phyloP scores from a whole-genome alignment of 92 coral and sea anemone species.

The Porites divaricata region DNA sequence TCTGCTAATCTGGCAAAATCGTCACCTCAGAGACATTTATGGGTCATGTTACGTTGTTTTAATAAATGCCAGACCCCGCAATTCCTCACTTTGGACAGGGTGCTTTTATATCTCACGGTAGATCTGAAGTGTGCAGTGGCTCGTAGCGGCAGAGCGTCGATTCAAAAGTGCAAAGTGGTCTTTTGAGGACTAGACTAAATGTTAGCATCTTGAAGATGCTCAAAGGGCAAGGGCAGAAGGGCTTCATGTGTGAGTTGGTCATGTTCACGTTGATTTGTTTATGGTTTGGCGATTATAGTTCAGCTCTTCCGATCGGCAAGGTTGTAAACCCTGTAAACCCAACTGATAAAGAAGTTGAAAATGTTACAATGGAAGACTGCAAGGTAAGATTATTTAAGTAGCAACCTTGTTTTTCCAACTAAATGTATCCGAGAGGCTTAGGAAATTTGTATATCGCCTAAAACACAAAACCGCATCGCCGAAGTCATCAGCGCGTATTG shows the following conservation, averaged over 20 bases:
- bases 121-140: not conserved
- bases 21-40: not conserved
- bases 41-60: conserved; percentile 22
- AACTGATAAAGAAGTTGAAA: not conserved
- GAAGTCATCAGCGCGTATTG: too few species aligned
- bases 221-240: not conserved
- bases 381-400: not conserved
- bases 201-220: not conserved
- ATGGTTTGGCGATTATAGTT: not conserved
- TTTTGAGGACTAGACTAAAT: not conserved
- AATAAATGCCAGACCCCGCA: conserved; percentile 3
- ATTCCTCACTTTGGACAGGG: not conserved
- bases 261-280: conserved; percentile 1
- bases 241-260: conserved; percentile 2
- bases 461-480: too few species aligned
- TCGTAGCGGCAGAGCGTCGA: not conserved
- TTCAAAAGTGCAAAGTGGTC: not conserved
- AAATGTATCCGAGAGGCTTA: not conserved
- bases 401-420: not conserved
- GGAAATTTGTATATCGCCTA: not conserved
- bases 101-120: not conserved
- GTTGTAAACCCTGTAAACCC: not conserved
- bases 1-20: not conserved
- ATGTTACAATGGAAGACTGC: not conserved
- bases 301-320: conserved; percentile 1